Base-by-base conservation (phyloP, 1,140 invertebrate species). In the Drosophila nannoptera region DNA sequence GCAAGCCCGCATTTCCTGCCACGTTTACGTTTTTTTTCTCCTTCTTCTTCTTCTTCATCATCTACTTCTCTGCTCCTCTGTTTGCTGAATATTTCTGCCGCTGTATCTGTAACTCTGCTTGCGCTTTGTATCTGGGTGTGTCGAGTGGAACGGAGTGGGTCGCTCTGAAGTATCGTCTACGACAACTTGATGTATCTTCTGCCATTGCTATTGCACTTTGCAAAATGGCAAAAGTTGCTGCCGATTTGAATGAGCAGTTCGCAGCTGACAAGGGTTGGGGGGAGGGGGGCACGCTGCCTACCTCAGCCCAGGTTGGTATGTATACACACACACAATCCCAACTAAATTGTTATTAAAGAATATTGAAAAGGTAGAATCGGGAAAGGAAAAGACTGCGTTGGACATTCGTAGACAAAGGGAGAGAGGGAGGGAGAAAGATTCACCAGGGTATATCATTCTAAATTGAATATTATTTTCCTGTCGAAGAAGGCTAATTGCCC, bases 1-100 rank as follows among this genome's bases (percentile, higher is more conserved):
- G 81, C 81, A 81, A 86, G 81, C 81, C 78, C 81, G 81, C 77
- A 86, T 86, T 86, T 86, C 81, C 81, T 86, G 81, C 81, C 81
- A 86, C 81, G 81, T 86, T 86, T 84, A 84, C 65, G 40, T 12
- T 42, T 42, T 42, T 42, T 11, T 40, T 38, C 4, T 38, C 8
- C 36, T 40, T 40, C 5, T n/a, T 40, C 7, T 12, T 40, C 38
- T 11, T 9, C 12, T 12, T 12, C 7, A 12, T 43, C 12, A 14
- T 43, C 22, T 22, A 2, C 22, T 22, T 22, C 22, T 22, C 22
- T 22, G 49, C 31, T 52, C 43, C 52, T 16, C 14, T 50, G 62
- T 64, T 67, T 66, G 58, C 40, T 70, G 56, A 56, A 42, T 46
- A 22, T 22, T 22, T 22, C 22, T 22, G 1, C 22, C 22, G 22